Base-by-base conservation (phyloP, 2,888 invertebrate genomes). In the Ephialtes manifestator region DNA sequence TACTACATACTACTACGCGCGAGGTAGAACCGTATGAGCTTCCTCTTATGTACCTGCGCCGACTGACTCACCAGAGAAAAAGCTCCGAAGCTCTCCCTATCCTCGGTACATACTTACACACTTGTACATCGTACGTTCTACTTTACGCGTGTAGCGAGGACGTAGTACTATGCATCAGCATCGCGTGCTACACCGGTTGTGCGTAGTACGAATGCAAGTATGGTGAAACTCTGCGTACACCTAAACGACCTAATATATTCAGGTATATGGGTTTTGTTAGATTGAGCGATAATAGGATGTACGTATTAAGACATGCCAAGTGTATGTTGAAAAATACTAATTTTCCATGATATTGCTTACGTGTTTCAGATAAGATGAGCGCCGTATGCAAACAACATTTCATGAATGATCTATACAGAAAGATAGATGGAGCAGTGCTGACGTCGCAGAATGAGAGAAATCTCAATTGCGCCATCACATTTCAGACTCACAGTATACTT, bases 401-500 rank as follows among this genome's bases (percentile, higher is more conserved):
- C 94, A 96, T 98, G 87, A 97, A 97, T 93, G 97, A 97, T 88
- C 96, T 98, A 91, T 98, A 98, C 95, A 96, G 98, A 88, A 98
- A 98, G 95, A 96, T 98, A 90, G 98, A 98, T 93, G 98, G 98
- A 58, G 98, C 98, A 11, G 97, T 98, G 81, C 95, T 98, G 79
- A 97, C 97, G 95, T 98, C 98, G 31, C 97, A 97, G 93, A 98
- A 98, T 94, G 98, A 98, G 95, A 95, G 97, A 88, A 97, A 98
- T 94, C 95, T 98, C 92, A 97, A 98, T 95, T 98, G 98, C 95
- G 97, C 97, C 91, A 97, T 98, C 94, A 98, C 98, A 80, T 98
- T 98, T 95, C 98, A 98, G 95, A 98, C 98, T 89, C 98, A 98
- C 95, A 98, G 98, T 94, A 98, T 98, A 91, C 95, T 98, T 92